Percentiles rank a stretch among this genome's conserved stretches.
Evolutionary conservation across 2,888 invertebrate genomes (phyloP).

Genomic region (Malacosoma neustria): DNA sequence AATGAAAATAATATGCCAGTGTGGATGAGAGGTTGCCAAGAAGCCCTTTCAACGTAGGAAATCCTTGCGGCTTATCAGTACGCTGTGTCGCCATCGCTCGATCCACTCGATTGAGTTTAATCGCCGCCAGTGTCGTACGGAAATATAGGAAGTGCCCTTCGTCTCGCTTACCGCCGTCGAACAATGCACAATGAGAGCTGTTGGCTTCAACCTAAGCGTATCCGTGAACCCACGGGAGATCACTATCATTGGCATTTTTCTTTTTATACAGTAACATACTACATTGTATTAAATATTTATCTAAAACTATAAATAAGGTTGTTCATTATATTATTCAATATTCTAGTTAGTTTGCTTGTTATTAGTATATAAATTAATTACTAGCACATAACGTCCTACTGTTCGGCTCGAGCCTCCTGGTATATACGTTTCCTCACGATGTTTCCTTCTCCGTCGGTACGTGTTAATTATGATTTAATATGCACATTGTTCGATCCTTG

Average conservation of each 20-base stretch:
- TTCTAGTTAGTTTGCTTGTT: too few relatives aligned
- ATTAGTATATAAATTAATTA: too few relatives aligned
- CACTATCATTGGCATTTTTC: slow-evolving; percentile 4
- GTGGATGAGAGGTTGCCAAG: too few relatives aligned
- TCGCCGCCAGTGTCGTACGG: slow-evolving; percentile 42
- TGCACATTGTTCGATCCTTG: too few relatives aligned
- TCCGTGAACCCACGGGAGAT: slow-evolving; percentile 35
- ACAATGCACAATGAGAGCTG: slow-evolving; percentile 63
- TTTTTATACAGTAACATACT: slow-evolving; percentile 2
- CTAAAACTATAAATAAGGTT: too few relatives aligned
- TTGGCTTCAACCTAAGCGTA: slow-evolving; percentile 49
- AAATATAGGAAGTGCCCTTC: slow-evolving; percentile 62
- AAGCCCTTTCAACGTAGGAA: background rate
- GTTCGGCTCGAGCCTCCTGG: too few relatives aligned
- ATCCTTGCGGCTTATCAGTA: background rate
- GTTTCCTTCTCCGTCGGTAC: too few relatives aligned
- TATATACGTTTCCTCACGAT: too few relatives aligned
- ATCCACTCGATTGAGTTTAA: slow-evolving; percentile 26
- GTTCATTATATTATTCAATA: too few relatives aligned
- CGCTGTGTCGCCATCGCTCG: background rate
- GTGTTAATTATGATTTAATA: too few relatives aligned
- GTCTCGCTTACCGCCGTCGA: slow-evolving; percentile 38
- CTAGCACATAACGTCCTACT: too few relatives aligned
- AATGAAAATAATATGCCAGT: too few relatives aligned
- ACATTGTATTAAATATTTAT: background rate